These are phyloP conservation scores for Netelia fuscicornis DNA, from an alignment of 2,888 invertebrate genomes.

Conservation along the genomic window DNA sequence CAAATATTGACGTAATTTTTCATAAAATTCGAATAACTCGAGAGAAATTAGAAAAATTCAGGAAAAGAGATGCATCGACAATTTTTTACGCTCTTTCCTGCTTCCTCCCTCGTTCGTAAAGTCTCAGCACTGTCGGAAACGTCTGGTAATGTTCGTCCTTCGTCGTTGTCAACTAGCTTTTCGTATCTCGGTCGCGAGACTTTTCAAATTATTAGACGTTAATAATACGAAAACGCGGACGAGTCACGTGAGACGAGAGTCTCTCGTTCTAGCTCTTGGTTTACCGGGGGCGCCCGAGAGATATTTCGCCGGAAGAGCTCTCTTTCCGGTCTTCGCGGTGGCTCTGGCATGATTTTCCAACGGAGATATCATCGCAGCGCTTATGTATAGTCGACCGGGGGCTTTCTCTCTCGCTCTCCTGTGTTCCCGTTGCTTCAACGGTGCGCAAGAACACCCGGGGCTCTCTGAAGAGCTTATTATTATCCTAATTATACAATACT, in stretches of 20 bases:
- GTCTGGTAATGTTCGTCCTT: background rate
- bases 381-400: background rate
- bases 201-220: slow-evolving; percentile 83
- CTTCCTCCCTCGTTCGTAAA: background rate
- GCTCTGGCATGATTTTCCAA: slow-evolving; percentile 30
- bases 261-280: background rate
- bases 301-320: background rate
- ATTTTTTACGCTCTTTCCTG: no score
- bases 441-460: slow-evolving; percentile 80
- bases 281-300: background rate
- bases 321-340: slow-evolving; percentile 4
- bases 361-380: slow-evolving; percentile 46
- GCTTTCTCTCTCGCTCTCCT: slow-evolving; percentile 69
- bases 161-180: background rate
- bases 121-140: background rate
- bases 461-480: slow-evolving; percentile 83
- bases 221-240: slow-evolving; percentile 79
- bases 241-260: slow-evolving; percentile 47
- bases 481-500: slow-evolving; percentile 85
- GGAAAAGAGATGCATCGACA: no score
- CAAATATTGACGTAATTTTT: background rate
- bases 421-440: slow-evolving; percentile 61
- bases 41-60: no score
- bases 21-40: no score
- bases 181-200: slow-evolving; percentile 26